Evolutionary conservation across 2,113 vertebrate species (phyloP).

Genomic region (Xiphophorus couchianus): DNA sequence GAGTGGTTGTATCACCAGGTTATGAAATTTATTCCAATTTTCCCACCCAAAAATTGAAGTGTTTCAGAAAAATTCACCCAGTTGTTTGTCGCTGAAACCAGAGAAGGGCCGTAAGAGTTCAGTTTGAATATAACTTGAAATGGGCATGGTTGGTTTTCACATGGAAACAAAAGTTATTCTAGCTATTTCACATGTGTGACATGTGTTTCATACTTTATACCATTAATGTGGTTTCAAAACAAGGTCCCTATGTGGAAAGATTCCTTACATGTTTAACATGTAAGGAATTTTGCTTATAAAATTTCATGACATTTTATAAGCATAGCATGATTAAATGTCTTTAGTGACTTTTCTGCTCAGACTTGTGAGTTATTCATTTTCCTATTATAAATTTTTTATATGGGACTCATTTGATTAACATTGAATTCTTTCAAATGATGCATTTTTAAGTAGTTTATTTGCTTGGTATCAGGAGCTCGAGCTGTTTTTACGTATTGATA

Average conservation of each 20-base stretch:
- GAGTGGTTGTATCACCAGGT: too few species aligned
- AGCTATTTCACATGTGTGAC: not conserved
- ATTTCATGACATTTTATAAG: too few species aligned
- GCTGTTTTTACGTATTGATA: constrained; percentile 56
- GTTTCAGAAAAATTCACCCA: too few species aligned
- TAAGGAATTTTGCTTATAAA: too few species aligned
- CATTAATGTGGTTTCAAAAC: too few species aligned
- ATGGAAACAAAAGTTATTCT: not conserved
- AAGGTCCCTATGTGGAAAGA: not conserved
- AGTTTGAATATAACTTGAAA: not conserved
- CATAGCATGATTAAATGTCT: too few species aligned
- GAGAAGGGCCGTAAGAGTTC: not conserved
- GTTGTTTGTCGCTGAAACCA: not conserved
- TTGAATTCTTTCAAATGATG: constrained; percentile 31
- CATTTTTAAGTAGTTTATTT: constrained; percentile 54
- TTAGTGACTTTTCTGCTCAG: not conserved
- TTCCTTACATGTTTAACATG: not conserved
- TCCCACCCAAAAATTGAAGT: too few species aligned
- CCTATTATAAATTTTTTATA: constrained; percentile 27
- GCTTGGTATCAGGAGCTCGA: constrained; percentile 44
- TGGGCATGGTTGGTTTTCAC: not conserved
- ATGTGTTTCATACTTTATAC: too few species aligned
- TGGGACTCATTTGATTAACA: constrained; percentile 55
- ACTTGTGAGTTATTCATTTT: constrained; percentile 27
- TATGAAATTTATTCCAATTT: too few species aligned